A percentile compares a stretch with the other conserved stretches of the same genome.
Conservation (phyloP, 64 coral and sea anemone genomes). For the Dendronephthya gigantea region DNA sequence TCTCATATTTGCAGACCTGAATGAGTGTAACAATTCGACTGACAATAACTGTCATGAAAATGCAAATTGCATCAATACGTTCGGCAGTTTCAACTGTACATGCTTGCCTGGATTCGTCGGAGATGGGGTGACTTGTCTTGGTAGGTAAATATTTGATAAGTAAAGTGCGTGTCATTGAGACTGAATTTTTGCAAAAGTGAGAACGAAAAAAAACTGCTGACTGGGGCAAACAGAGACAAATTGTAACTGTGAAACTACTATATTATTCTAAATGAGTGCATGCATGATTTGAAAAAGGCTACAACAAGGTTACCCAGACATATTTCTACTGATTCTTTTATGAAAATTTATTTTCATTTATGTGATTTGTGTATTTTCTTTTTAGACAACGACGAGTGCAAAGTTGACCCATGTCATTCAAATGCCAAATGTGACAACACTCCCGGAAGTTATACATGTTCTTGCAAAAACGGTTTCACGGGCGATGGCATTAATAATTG, state of each 20-base stretch:
- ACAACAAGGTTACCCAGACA: too few relatives aligned
- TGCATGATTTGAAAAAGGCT: too few relatives aligned
- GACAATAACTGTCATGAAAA: slow-evolving; percentile 7
- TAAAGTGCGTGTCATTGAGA: too few relatives aligned
- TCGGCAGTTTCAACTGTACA: not conserved
- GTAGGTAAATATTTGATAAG: not conserved
- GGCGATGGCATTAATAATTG: not conserved
- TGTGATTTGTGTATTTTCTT: not conserved
- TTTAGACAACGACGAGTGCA: not conserved
- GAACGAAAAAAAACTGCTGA: too few relatives aligned
- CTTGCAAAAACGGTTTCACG: not conserved
- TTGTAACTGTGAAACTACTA: too few relatives aligned
- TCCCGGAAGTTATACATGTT: not conserved
- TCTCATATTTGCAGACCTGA: not conserved
- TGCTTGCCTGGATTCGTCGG: not conserved
- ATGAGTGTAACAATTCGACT: not conserved
- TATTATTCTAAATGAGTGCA: too few relatives aligned
- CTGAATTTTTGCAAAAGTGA: too few relatives aligned
- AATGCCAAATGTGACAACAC: not conserved
- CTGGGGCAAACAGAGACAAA: too few relatives aligned
- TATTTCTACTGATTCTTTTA: not conserved
- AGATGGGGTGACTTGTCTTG: not conserved
- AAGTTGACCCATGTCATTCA: not conserved
- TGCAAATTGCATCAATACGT: not conserved
- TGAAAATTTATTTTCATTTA: not conserved